Evolutionary conservation across 2,888 invertebrate genomes (phyloP).

Genomic region (Cyclophora albipunctata): DNA sequence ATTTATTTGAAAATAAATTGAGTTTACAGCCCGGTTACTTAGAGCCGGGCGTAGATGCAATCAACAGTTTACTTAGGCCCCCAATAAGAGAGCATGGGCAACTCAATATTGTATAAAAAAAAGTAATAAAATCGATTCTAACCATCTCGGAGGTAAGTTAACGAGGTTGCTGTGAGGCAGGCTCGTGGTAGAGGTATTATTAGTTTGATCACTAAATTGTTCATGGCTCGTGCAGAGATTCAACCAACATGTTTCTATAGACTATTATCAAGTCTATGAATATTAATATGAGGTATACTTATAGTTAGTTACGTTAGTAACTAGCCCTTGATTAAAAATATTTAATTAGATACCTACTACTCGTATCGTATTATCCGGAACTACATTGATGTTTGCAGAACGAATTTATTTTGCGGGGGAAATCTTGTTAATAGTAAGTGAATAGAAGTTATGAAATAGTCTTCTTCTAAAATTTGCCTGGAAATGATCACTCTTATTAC

Average conservation of each 20-base stretch:
- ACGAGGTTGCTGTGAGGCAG: constrained; percentile 41
- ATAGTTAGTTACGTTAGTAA: no score
- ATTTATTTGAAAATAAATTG: constrained; percentile 20
- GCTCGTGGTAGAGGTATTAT: constrained; percentile 35
- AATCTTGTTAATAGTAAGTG: no score
- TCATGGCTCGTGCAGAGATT: constrained; percentile 13
- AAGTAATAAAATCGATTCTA: constrained; percentile 53
- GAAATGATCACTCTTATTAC: no score
- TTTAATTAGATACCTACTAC: no score
- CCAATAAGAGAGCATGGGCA: constrained; percentile 26
- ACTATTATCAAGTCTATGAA: no score
- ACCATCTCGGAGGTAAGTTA: constrained; percentile 55
- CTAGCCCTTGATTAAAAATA: no score
- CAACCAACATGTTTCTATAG: not conserved
- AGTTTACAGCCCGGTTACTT: constrained; percentile 32
- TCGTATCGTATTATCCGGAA: no score
- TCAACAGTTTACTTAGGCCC: constrained; percentile 40
- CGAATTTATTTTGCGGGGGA: no score
- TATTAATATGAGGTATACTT: no score
- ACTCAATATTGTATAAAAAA: constrained; percentile 34
- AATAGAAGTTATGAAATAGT: no score
- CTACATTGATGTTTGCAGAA: no score
- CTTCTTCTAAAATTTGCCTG: no score
- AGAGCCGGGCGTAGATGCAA: constrained; percentile 38
- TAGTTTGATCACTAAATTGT: constrained; percentile 31